Conservation (phyloP, 2,797 vertebrate species). For the Enteromius unitaeniatus region DNA sequence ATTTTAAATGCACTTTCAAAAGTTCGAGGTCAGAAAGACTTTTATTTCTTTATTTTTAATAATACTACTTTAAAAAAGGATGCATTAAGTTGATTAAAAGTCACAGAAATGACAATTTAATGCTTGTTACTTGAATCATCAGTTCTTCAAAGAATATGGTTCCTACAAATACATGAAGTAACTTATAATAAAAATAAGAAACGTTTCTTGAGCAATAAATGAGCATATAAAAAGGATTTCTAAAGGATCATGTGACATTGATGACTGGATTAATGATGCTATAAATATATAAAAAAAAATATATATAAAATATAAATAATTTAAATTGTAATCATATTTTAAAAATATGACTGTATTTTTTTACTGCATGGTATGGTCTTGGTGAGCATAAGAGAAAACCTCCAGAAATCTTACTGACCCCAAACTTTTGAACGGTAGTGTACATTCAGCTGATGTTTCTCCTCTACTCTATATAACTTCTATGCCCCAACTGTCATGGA, state of each 20-base stretch:
- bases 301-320: too few species aligned
- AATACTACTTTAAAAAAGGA: not conserved
- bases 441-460: not conserved
- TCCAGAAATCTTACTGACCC: not conserved
- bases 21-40: not conserved
- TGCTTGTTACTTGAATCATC: not conserved
- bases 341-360: not conserved
- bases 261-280: not conserved
- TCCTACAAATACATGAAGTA: not conserved
- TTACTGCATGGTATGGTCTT: not conserved
- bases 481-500: not conserved
- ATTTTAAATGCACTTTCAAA: constrained; percentile 2
- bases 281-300: too few species aligned
- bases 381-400: not conserved
- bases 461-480: not conserved
- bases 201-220: not conserved
- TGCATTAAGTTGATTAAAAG: not conserved
- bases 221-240: not conserved
- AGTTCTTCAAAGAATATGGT: not conserved
- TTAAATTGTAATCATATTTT: not conserved
- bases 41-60: not conserved
- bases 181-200: not conserved
- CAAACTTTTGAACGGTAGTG: not conserved
- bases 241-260: not conserved
- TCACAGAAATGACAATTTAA: not conserved